Evolutionary conservation across 2,888 invertebrate genomes (phyloP), one percentile per base, ranked within the genome.

Genomic region (Chrysolina americana): DNA sequence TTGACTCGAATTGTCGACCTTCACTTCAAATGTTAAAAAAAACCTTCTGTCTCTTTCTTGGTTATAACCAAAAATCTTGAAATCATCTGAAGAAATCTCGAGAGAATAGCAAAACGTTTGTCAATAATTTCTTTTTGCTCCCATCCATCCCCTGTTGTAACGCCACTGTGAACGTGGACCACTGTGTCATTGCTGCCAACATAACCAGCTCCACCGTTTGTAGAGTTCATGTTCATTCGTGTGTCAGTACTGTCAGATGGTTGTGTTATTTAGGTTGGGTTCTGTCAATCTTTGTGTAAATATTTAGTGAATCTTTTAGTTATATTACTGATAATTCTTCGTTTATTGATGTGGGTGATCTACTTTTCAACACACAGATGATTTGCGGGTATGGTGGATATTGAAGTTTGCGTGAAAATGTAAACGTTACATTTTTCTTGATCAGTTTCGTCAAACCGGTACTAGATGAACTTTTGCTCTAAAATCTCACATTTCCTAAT

Each of bases 391-490:
- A 21, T 19, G 63, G 36, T 41, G 41, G 70, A 19, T 19, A 11
- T 15, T 21, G 10, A 63, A 19, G 6, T 53, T 63, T 13, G 15
- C 5, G 70, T 28, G 66, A 73, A 73, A 70, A 71, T 75, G 75
- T 71, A 73, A 73, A 68, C 41, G 59, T 36, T 68, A 70, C 47
- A 65, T 21, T 63, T 68, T 50, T 76, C 65, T 64, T 50, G 59
- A 47, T 71, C 53, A 62, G 66, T 65, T 74, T 68, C 28, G 13
- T 66, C 62, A 65, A 74, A 78, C 78, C 78, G 78, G 76, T 76
- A 78, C 70, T 70, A 68, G 68, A 68, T 78, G 78, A 78, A 78
- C 78, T 78, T 74, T 76, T 76, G 78, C 71, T 76, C 78, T 72
- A 74, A 77, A 78, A 76, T 75, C 70, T 70, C 21, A 65, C 73